phyloP scores from a whole-genome alignment of 2,888 invertebrate genomes.

The Acanthacorydalis orientalis region DNA sequence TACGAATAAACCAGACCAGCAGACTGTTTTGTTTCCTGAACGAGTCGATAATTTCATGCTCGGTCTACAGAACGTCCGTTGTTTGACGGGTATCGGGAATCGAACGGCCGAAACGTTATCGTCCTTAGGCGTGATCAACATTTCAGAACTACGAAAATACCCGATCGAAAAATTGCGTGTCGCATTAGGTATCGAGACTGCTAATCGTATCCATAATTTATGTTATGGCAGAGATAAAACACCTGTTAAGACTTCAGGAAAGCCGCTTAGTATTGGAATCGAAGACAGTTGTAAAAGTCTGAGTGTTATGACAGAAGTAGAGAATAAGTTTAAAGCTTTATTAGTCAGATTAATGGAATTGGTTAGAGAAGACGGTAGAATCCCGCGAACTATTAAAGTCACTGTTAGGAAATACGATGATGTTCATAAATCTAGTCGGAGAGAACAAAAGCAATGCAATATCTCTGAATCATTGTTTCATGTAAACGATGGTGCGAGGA shows the following conservation, averaged over 20 bases:
- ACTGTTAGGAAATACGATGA: slow-evolving; percentile 57
- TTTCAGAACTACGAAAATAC: slow-evolving; percentile 48
- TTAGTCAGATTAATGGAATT: slow-evolving; percentile 51
- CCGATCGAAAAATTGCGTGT: slow-evolving; percentile 33
- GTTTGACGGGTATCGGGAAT: slow-evolving; percentile 61
- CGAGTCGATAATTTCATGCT: slow-evolving; percentile 47
- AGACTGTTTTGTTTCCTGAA: slow-evolving; percentile 60
- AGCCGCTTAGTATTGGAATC: slow-evolving; percentile 62
- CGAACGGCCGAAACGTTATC: slow-evolving; percentile 47
- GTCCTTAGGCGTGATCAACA: slow-evolving; percentile 44
- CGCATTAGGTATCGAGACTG: slow-evolving; percentile 42
- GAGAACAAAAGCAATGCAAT: slow-evolving; percentile 61
- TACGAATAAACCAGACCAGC: slow-evolving; percentile 64
- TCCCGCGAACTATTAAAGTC: slow-evolving; percentile 57
- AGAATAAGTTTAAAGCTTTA: slow-evolving; percentile 50
- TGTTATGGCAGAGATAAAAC: slow-evolving; percentile 60
- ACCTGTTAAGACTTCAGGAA: slow-evolving; percentile 55
- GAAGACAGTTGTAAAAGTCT: slow-evolving; percentile 65
- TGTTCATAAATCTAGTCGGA: slow-evolving; percentile 45
- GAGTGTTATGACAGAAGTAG: slow-evolving; percentile 54
- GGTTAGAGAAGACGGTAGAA: slow-evolving; percentile 60
- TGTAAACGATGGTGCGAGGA: slow-evolving; percentile 15
- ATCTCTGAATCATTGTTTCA: slow-evolving; percentile 48
- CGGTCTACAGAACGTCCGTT: slow-evolving; percentile 39
- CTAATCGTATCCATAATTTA: slow-evolving; percentile 48